phyloP scores from a whole-genome alignment of 1,140 invertebrate genomes.

The Conus betulinus region DNA sequence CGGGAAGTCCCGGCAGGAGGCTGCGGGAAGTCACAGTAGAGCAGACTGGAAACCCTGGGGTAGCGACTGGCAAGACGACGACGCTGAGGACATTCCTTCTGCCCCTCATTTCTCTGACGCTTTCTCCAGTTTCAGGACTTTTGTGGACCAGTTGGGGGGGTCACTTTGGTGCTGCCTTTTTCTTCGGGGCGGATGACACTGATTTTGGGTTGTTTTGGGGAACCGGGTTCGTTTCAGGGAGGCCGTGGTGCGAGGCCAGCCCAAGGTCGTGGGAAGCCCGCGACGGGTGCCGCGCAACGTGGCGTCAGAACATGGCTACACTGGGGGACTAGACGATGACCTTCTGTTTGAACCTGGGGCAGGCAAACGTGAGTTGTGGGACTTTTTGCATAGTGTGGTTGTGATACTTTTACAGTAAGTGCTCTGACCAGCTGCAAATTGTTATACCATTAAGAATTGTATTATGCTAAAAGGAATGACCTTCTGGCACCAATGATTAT shows the following conservation, averaged over 20 bases:
- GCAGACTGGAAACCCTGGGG: not conserved
- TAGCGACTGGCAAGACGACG: conserved; percentile 11
- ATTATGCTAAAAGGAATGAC: too few relatives aligned
- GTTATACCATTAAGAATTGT: too few relatives aligned
- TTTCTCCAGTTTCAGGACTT: conserved; percentile 27
- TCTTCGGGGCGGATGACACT: not conserved
- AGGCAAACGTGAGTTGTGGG: conserved; percentile 10
- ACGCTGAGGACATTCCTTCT: not conserved
- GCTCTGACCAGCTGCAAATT: too few relatives aligned
- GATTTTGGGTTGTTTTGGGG: not conserved
- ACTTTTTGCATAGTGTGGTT: too few relatives aligned
- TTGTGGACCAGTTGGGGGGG: conserved; percentile 1
- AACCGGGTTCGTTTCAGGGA: conserved; percentile 7
- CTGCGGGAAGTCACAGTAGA: not conserved
- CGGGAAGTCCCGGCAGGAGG: not conserved
- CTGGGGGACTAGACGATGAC: conserved; percentile 57
- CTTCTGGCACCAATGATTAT: too few relatives aligned
- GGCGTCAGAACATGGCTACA: conserved; percentile 56
- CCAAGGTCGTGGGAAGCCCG: not conserved
- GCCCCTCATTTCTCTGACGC: conserved; percentile 36
- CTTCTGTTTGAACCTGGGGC: conserved; percentile 57
- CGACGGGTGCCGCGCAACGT: conserved; percentile 45
- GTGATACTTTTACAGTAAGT: too few relatives aligned
- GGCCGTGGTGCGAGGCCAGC: not conserved
- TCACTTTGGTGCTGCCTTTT: not conserved